Evolutionary conservation across 2,113 vertebrate species (phyloP), one percentile per base, ranked within the genome.

Genomic region (Stictonetta naevosa): DNA sequence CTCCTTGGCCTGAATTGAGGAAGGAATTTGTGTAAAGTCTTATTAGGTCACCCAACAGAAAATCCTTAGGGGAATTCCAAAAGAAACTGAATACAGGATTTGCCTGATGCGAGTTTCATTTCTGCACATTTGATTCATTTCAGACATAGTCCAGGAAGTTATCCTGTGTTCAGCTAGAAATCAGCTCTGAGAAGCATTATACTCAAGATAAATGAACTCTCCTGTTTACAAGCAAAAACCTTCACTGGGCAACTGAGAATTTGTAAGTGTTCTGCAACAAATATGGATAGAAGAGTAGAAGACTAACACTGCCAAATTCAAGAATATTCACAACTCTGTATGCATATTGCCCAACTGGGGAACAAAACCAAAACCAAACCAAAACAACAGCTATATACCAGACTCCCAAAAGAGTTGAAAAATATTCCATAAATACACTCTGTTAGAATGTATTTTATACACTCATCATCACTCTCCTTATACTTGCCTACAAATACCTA

Each of bases 61-160:
- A 96, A 93, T 86, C 58, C 77, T 91, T 53, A 60, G 0, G 62
- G 88, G 58, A 96, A 96, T 73, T 94, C 34, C 74, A 92, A 77
- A 85, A 76, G 42, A 76, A 95, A 86, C 60, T 12, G 68, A 94
- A 88, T 18, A 42, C 33, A 91, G 29, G 26, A 86, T 79, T 88
- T 86, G 18, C 38, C 64, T 72, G 22, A 74, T 23, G 2, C 4
- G 44, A 91, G 36, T 88, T 91, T 94, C 36, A 75, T 28, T 94
- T 93, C 36, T 80, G n/a, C 69, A 69, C 10, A 68, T 88, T 74
- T 13, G 2, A 86, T 68, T 93, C 38, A 92, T 88, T 90, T 75
- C 85, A 25, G 22, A 63, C 63, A 40, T 8, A 76, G 73, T 15
- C 79, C 26, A 94, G 92, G 88, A 95, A 93, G 93, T 56, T 88